These are phyloP conservation scores for Cebus imitator DNA, from an alignment of 2,113 vertebrate species.

Conservation along the genomic window DNA sequence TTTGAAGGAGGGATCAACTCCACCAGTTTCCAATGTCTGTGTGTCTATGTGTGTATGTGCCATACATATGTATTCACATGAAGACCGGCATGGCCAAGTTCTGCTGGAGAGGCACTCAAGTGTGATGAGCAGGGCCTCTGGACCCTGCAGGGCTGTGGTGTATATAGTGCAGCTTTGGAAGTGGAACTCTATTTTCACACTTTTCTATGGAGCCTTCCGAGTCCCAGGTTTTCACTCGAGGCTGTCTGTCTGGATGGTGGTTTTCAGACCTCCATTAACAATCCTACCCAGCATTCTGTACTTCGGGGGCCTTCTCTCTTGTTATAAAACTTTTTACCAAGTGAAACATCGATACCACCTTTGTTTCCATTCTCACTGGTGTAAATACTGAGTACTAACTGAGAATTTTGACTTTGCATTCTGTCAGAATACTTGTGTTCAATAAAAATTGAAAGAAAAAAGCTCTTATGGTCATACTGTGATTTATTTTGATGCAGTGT, in stretches of 20 bases:
- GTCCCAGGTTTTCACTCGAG: slow-evolving; percentile 81
- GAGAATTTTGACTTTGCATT: slow-evolving; percentile 93
- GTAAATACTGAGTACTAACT: slow-evolving; percentile 97
- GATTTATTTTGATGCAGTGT: slow-evolving; percentile 1
- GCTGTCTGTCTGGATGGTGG: slow-evolving; percentile 84
- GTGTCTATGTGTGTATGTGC: slow-evolving; percentile 79
- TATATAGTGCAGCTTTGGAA: slow-evolving; percentile 73
- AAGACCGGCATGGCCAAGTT: slow-evolving; percentile 63
- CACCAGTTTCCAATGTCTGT: slow-evolving; percentile 62
- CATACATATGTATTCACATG: slow-evolving; percentile 79
- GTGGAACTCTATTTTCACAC: slow-evolving; percentile 77
- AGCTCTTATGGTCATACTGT: slow-evolving; percentile 38
- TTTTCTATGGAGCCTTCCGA: slow-evolving; percentile 83
- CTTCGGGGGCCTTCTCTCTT: slow-evolving; percentile 90
- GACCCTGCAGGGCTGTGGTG: slow-evolving; percentile 43
- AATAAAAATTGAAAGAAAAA: slow-evolving; percentile 90
- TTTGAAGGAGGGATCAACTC: slow-evolving; percentile 75
- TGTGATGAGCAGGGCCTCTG: background rate
- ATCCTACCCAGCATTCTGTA: slow-evolving; percentile 88
- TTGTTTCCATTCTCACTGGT: slow-evolving; percentile 92
- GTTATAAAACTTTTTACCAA: slow-evolving; percentile 92
- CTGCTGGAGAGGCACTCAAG: slow-evolving; percentile 60
- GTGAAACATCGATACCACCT: slow-evolving; percentile 90
- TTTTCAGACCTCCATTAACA: slow-evolving; percentile 83
- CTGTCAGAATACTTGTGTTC: slow-evolving; percentile 96